Conservation (phyloP, 2,888 invertebrate species). For the Taphrorychus bicolor region DNA sequence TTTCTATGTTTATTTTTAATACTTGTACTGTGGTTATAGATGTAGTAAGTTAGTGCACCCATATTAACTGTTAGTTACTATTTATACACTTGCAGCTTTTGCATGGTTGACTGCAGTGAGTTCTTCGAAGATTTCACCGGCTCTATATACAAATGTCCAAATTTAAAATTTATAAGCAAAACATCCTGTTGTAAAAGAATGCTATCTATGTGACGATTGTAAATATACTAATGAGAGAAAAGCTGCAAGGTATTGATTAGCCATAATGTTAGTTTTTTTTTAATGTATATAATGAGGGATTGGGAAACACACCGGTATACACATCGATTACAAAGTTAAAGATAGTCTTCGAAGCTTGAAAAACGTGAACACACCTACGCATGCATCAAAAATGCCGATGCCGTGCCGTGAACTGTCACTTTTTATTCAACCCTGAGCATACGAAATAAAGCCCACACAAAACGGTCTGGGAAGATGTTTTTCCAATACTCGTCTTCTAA, state of each 20-base stretch:
- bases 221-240: not conserved
- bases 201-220: not conserved
- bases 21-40: no score
- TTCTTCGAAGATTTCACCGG: no score
- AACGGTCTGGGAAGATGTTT: constrained; percentile 17
- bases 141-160: no score
- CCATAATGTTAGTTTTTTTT: not conserved
- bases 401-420: constrained; percentile 39
- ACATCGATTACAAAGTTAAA: constrained; percentile 8
- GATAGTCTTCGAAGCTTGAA: not conserved
- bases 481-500: constrained; percentile 2
- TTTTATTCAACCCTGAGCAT: constrained; percentile 32
- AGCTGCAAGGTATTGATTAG: not conserved
- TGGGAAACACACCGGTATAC: not conserved
- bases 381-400: constrained; percentile 35
- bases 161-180: not conserved
- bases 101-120: no score
- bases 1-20: no score
- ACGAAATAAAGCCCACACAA: constrained; percentile 30
- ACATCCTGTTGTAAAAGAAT: not conserved
- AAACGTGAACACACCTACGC: constrained; percentile 39
- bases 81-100: no score
- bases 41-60: no score
- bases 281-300: no score
- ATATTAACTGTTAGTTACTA: no score